Conservation (phyloP, 37 sponge, comb jelly and placozoan genomes). For the Aphrocallistes beatrix region DNA sequence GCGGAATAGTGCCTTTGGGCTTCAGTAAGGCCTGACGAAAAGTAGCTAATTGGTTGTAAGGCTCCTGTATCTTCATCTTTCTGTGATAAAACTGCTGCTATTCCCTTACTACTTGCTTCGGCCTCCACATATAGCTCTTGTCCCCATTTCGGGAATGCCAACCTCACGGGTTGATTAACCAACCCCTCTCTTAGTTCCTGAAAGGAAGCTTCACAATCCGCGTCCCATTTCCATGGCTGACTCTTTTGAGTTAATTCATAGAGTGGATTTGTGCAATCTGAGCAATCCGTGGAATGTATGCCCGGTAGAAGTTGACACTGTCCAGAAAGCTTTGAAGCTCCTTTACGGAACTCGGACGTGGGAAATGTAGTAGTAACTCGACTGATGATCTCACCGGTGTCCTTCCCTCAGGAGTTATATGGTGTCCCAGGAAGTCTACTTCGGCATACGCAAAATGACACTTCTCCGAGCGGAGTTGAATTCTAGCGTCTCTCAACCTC, state of each 20-base stretch:
- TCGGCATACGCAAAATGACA: slow-evolving; percentile 22
- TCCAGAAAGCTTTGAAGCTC: slow-evolving; percentile 14
- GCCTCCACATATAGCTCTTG: not conserved
- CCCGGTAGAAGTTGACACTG: slow-evolving; percentile 23
- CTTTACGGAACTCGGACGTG: slow-evolving; percentile 11
- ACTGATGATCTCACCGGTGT: not conserved
- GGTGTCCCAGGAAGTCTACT: slow-evolving; percentile 14
- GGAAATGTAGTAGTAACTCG: not conserved
- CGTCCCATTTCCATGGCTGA: not conserved
- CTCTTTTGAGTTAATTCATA: slow-evolving; percentile 16
- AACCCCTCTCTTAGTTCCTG: not conserved
- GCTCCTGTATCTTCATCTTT: not conserved
- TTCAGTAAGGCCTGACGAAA: not conserved
- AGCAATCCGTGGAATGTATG: slow-evolving; percentile 18
- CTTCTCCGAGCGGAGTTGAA: not conserved
- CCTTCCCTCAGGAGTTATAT: not conserved
- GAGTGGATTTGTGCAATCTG: slow-evolving; percentile 22
- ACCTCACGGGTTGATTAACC: not conserved
- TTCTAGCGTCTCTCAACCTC: not conserved
- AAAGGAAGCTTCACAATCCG: slow-evolving; percentile 11
- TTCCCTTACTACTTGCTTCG: not conserved
- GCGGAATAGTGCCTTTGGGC: not conserved
- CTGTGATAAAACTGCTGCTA: not conserved
- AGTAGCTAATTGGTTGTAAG: not conserved
- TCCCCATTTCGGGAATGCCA: not conserved